Evolutionary conservation across 2,888 invertebrate genomes (phyloP), one percentile per base, ranked within the genome.

Genomic region (Cancer borealis): DNA sequence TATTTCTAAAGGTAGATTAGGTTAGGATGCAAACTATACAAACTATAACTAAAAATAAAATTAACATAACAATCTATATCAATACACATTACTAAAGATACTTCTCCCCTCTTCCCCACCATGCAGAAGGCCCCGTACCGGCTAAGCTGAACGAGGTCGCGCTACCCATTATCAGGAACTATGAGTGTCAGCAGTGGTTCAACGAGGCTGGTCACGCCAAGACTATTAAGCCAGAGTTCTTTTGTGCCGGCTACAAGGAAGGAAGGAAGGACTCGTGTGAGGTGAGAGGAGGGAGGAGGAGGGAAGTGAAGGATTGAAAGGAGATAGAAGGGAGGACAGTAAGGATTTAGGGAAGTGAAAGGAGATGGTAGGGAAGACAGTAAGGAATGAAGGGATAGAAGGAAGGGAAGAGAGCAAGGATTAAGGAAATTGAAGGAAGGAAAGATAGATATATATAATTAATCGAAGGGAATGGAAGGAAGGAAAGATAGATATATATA

Each of bases 181-280:
- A 97, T 96, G 98, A 98, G 17, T 99, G 99, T 96, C 99, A 99
- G 96, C 98, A 98, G 96, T 99, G 99, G 99, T 99, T 99, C 97
- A 97, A 98, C 96, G 98, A 98, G 0, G 98, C 98, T 0, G 98
- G 98, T 0, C 99, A 99, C 96, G 97, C 98, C 0, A 99, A 99
- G 97, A 97, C 98, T 96, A 99, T 99, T 95, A 97, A 98, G 54
- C 98, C 97, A 95, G 98, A 98, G 66, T 99, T 99, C 97, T 97
- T 99, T 47, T 99, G 99, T 96, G 99, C 99, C 0, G 99, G 99
- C 66, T 99, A 99, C 96, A 98, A 98, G 73, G 98, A 98, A 96
- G 99, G 99, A 0, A 98, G 98, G 96, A 98, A 98, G 96, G 99
- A 99, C 96, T 98, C 99, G 12, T 99, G 99, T 96, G 99, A 99